phyloP scores from a whole-genome alignment of 1,140 invertebrate genomes.

The Polypedilum vanderplanki region DNA sequence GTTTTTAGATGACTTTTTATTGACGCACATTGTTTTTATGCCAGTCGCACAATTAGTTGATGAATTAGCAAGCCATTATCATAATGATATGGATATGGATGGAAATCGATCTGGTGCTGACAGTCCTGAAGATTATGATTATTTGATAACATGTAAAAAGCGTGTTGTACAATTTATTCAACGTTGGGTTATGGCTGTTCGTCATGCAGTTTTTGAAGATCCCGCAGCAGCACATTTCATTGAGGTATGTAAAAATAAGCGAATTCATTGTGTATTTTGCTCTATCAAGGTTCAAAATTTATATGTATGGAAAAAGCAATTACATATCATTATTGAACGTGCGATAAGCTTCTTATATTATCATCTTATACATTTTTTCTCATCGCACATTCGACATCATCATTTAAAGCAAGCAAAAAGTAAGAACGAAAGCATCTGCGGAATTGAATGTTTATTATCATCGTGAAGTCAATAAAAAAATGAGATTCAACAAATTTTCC shows the following conservation, averaged over 20 bases:
- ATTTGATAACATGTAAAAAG: constrained; percentile 64
- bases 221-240: constrained; percentile 61
- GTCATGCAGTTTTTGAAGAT: constrained; percentile 70
- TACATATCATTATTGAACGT: neutral
- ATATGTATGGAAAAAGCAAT: neutral
- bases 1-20: constrained; percentile 76
- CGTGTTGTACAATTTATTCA: constrained; percentile 73
- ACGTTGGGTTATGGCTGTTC: constrained; percentile 65
- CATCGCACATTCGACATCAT: constrained; percentile 17
- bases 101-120: constrained; percentile 15
- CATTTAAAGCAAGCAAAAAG: neutral
- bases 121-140: constrained; percentile 57
- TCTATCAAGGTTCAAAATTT: neutral
- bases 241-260: constrained; percentile 45
- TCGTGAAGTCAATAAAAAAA: constrained; percentile 10
- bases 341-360: neutral
- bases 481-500: constrained; percentile 2
- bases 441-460: neutral
- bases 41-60: constrained; percentile 67
- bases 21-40: constrained; percentile 85
- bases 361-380: neutral
- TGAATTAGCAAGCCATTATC: constrained; percentile 70
- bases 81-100: constrained; percentile 46
- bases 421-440: neutral
- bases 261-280: constrained; percentile 33